These are phyloP conservation scores for Caenorhabditis becei DNA, from an alignment of 2,888 invertebrate genomes.

Conservation along the genomic window DNA sequence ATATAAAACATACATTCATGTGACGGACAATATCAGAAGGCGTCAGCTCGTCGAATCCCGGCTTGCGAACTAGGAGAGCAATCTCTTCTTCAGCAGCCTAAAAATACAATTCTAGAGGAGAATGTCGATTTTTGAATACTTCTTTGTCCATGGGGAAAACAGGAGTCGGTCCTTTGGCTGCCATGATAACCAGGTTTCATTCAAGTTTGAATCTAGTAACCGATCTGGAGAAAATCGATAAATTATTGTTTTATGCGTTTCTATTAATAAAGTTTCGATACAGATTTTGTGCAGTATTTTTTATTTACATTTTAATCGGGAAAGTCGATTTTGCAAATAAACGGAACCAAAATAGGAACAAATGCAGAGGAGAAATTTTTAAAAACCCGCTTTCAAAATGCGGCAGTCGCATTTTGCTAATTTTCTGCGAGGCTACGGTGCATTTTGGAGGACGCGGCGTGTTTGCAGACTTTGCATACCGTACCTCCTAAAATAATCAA, in stretches of 20 bases:
- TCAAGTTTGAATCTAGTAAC: constrained; percentile 44
- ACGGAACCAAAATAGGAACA: neutral
- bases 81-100: constrained; percentile 55
- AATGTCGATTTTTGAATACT: constrained; percentile 6
- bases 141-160: constrained; percentile 53
- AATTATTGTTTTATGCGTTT: constrained; percentile 31
- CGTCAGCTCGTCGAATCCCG: constrained; percentile 36
- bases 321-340: neutral
- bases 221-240: constrained; percentile 54
- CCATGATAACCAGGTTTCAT: constrained; percentile 29
- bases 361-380: constrained; percentile 8
- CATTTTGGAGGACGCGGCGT: constrained; percentile 11
- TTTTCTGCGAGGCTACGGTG: constrained; percentile 30
- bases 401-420: neutral
- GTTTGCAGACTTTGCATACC: constrained; percentile 55
- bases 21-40: constrained; percentile 27
- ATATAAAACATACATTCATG: constrained; percentile 34
- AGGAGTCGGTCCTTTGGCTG: constrained; percentile 26
- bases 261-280: neutral
- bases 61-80: constrained; percentile 37
- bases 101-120: neutral
- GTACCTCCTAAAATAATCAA: constrained; percentile 13
- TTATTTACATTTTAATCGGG: neutral
- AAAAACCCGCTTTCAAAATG: constrained; percentile 37
- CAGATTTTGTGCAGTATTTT: no score